Evolutionary conservation across 2,797 vertebrate species (phyloP).

Genomic region (Danio tinwini): DNA sequence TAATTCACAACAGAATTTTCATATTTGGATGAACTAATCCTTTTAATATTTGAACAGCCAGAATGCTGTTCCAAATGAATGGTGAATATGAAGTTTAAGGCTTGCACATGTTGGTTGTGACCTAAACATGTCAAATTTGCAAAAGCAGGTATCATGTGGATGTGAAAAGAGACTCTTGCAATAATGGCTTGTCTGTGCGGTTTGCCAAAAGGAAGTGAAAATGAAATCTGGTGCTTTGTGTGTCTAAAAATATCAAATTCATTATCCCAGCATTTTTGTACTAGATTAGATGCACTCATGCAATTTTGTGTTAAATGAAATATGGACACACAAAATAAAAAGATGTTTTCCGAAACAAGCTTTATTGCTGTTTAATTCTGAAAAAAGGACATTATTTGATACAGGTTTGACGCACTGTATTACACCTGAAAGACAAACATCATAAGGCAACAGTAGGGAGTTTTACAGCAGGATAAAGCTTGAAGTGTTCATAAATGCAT

Average conservation of each 20-base stretch:
- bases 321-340: slow-evolving; percentile 1
- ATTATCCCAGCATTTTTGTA: background rate
- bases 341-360: slow-evolving; percentile 23
- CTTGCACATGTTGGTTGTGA: background rate
- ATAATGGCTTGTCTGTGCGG: background rate
- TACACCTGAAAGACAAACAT: slow-evolving; percentile 1
- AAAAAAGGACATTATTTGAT: background rate
- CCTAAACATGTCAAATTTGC: background rate
- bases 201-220: slow-evolving; percentile 1
- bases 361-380: slow-evolving; percentile 48
- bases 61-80: no score
- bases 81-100: no score
- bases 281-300: background rate
- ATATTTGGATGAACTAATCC: no score
- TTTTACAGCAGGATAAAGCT: slow-evolving; percentile 18
- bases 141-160: background rate
- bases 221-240: background rate
- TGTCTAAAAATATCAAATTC: background rate
- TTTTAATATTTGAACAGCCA: no score
- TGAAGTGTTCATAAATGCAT: slow-evolving; percentile 4
- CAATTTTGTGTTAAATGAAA: background rate
- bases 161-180: background rate
- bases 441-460: slow-evolving; percentile 54
- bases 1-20: no score
- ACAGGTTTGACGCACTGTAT: slow-evolving; percentile 19